These are phyloP conservation scores for Tenthredo livida DNA, from an alignment of 2,888 invertebrate species.

Conservation along the genomic window DNA sequence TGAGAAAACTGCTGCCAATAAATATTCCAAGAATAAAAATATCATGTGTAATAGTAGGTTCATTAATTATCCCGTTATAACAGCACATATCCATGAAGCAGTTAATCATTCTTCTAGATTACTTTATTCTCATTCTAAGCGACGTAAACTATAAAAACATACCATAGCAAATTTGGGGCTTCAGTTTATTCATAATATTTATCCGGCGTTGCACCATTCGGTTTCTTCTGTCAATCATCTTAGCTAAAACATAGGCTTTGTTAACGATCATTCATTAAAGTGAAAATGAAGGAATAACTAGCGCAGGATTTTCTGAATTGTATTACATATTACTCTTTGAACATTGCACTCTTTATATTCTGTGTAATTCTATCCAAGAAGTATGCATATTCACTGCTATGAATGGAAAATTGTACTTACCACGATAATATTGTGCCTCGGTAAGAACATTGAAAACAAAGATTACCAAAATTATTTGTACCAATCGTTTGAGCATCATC, in stretches of 20 bases:
- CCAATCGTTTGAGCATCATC: conserved; percentile 5
- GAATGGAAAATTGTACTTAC: conserved; percentile 22
- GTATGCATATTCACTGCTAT: background rate
- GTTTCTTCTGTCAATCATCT: conserved; percentile 65
- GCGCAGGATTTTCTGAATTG: background rate
- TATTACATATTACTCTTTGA: background rate
- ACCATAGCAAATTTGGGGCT: conserved; percentile 73
- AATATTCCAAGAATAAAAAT: background rate
- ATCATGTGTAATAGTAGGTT: background rate
- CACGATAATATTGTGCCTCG: conserved; percentile 20
- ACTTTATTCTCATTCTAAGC: conserved; percentile 10
- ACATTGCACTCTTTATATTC: background rate
- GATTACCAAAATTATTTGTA: background rate
- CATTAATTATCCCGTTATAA: background rate
- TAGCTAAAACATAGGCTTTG: conserved; percentile 58
- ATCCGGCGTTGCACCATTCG: conserved; percentile 66
- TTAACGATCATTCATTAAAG: background rate
- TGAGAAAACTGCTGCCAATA: conserved; percentile 80
- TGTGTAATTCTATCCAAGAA: background rate
- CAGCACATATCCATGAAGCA: background rate
- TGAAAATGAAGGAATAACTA: background rate
- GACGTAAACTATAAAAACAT: conserved; percentile 54
- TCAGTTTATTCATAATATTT: conserved; percentile 65
- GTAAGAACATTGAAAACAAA: background rate
- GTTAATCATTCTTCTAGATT: background rate